Conservation (phyloP, 2,113 vertebrate species). For the Phycodurus eques region DNA sequence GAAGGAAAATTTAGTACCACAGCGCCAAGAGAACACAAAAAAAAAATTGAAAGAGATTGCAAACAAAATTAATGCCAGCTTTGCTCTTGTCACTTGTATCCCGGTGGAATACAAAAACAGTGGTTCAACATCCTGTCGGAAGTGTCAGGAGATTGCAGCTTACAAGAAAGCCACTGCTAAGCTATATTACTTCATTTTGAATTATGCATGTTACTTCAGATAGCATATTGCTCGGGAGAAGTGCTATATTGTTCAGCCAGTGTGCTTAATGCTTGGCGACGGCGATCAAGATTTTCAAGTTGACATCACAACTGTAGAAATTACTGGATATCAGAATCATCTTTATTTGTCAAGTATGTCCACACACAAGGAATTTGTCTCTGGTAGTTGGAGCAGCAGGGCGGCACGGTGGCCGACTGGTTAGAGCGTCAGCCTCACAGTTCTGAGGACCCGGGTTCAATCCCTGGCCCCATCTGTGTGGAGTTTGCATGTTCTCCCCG, state of each 20-base stretch:
- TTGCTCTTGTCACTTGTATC: constrained; percentile 39
- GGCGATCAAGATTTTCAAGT: constrained; percentile 28
- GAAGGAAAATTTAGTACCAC: constrained; percentile 29
- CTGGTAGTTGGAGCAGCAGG: too few species aligned
- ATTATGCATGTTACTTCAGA: constrained; percentile 51
- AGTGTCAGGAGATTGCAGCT: constrained; percentile 51
- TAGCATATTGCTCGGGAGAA: constrained; percentile 48
- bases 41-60: constrained; percentile 35
- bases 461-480: too few species aligned
- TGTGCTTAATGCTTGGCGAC: constrained; percentile 44
- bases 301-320: constrained; percentile 38
- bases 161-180: constrained; percentile 39
- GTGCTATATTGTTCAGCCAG: constrained; percentile 43
- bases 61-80: constrained; percentile 56
- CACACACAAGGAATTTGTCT: too few species aligned
- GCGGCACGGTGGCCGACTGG: too few species aligned
- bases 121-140: constrained; percentile 50
- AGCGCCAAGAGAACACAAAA: constrained; percentile 40
- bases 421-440: too few species aligned
- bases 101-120: constrained; percentile 51
- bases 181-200: constrained; percentile 51
- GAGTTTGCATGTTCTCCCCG: too few species aligned
- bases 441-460: too few species aligned
- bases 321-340: neutral
- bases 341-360: too few species aligned